Evolutionary conservation across 1,140 invertebrate genomes (phyloP), one percentile per base, ranked within the genome.

Genomic region (Eriocheir sinensis): DNA sequence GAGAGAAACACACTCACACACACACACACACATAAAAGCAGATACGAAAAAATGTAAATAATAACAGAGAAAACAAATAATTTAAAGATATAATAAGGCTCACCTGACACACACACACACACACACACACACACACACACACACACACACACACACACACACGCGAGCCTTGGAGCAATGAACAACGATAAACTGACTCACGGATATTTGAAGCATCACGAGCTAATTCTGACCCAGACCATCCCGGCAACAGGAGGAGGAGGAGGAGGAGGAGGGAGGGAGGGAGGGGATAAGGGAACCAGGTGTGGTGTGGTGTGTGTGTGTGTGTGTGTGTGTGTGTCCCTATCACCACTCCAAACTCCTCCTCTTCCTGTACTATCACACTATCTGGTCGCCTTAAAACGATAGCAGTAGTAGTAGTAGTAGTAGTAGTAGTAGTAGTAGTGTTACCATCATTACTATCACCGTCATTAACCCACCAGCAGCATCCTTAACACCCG

Each of bases 31-130:
- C 9, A 85, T 17, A 85, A 15, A 27, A 41, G 2, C 2, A 72
- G 27, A 72, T 48, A 48, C 4, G 15, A 6, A 48, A 48, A 48
- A 48, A n/a, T n/a, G n/a, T 21, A 72, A 8, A 72, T 0, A 72
- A 0, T 4, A 8, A 48, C 44, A 48, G 21, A 72, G 6, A 72
- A 72, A 2, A 72, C 60, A 48, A 48, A 15, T 15, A 4, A 48
- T 15, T 6, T 60, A 21, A 21, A 15, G 53, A 60, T 15, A 60
- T 3, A 60, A 21, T 21, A 3, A 60, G 21, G n/a, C 60, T n/a
- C 27, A 86, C 12, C 81, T 21, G 12, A 83, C 81, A 83, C 30
- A 83, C 81, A 83, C 30, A 83, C 81, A 83, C 48, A 72, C 27
- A 72, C 27, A 27, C 27, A 72, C 17, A 72, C 60, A 72, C 17